Conservation (phyloP, 2,797 vertebrate genomes). For the Pseudochirops cupreus region DNA sequence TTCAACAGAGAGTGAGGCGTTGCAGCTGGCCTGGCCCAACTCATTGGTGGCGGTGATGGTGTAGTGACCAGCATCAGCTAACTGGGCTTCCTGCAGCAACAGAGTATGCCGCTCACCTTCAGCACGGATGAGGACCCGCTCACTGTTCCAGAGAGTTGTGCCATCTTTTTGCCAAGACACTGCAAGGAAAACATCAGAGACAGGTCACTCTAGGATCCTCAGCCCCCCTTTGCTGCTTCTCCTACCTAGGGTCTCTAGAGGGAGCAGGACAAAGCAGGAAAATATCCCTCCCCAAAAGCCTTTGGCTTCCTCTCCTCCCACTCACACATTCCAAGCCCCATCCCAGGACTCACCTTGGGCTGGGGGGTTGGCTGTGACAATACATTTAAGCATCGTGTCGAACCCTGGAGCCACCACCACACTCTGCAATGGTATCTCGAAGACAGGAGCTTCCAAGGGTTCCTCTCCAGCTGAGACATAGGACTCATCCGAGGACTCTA, state of each 20-base stretch:
- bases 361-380: conserved; percentile 93
- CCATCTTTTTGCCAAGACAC: conserved; percentile 94
- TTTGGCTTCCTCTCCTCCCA: not conserved
- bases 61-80: conserved; percentile 92
- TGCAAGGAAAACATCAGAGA: conserved; percentile 74
- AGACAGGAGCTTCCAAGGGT: conserved; percentile 94
- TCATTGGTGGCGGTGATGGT: conserved; percentile 93
- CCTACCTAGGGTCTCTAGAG: not conserved
- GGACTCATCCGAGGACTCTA: conserved; percentile 97
- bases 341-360: conserved; percentile 90
- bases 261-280: not conserved
- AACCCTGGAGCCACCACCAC: conserved; percentile 88
- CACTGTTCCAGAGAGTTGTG: conserved; percentile 81
- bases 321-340: not conserved
- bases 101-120: conserved; percentile 96
- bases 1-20: conserved; percentile 91
- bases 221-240: too few relatives aligned
- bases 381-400: conserved; percentile 94
- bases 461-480: conserved; percentile 98
- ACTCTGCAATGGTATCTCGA: conserved; percentile 95
- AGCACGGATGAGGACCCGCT: conserved; percentile 90
- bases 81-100: conserved; percentile 90
- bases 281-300: not conserved
- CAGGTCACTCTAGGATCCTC: not conserved
- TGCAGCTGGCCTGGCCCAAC: conserved; percentile 91